phyloP scores from a whole-genome alignment of 2,797 vertebrate genomes.

The Enteromius fasciolatus region DNA sequence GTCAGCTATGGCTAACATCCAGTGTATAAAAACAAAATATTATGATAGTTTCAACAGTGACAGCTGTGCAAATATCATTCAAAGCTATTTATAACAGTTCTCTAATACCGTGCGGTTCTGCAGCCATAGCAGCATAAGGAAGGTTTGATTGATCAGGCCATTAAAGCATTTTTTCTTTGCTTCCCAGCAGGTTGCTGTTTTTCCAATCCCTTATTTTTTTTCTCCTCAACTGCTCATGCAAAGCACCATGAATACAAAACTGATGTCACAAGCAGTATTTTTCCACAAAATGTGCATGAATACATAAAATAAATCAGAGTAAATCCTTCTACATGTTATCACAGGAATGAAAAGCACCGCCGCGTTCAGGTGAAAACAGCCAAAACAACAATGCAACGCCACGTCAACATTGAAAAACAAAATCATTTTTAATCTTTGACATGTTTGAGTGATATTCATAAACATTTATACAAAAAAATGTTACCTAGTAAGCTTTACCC shows the following conservation, averaged over 20 bases:
- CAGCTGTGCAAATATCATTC: constrained; percentile 39
- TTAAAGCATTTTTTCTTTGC: constrained; percentile 25
- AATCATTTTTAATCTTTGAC: not conserved
- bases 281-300: constrained; percentile 19
- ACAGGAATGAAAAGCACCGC: not conserved
- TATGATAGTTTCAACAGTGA: constrained; percentile 23
- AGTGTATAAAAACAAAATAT: constrained; percentile 18
- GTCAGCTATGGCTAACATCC: not conserved
- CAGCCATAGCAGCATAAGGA: constrained; percentile 24
- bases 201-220: constrained; percentile 15
- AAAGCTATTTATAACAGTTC: constrained; percentile 38
- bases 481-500: not conserved
- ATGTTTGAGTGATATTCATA: not conserved
- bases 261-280: constrained; percentile 5
- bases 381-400: not conserved
- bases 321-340: constrained; percentile 11
- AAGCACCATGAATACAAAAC: constrained; percentile 18
- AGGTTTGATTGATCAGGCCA: constrained; percentile 50
- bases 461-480: not conserved
- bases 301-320: constrained; percentile 8
- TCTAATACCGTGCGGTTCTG: constrained; percentile 22
- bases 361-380: not conserved
- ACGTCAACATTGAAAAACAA: not conserved
- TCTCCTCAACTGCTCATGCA: constrained; percentile 32
- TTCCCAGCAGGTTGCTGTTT: constrained; percentile 30